Evolutionary conservation across 1,140 invertebrate species (phyloP), one percentile per base, ranked within the genome.

Genomic region (Ganaspis sp.): DNA sequence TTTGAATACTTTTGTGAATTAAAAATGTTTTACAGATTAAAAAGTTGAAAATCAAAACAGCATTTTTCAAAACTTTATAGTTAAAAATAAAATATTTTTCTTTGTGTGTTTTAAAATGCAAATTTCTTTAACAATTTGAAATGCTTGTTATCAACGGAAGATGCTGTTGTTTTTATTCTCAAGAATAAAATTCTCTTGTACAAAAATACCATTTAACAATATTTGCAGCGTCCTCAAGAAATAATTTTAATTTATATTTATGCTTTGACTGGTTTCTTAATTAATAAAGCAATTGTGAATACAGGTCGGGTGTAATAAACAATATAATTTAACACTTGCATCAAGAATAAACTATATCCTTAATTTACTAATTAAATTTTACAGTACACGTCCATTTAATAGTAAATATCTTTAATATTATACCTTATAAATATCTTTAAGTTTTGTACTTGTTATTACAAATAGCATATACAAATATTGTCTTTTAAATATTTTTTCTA

Each of bases 201-300:
- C 45, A 49, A n/a, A 49, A 49, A 49, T 49, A 49, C 45, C 45
- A 49, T 8, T 49, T 49, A 49, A 49, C 45, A 49, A 49, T 49
- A 49, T 45, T n/a, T 45, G 12, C 40, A 17, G 8, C 45, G 40
- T 17, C 15, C 8, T 49, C 5, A 8, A 49, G 45, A 49, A 49
- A 49, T 49, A 49, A 49, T 49, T 49, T 49, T 17, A 49, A 49
- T 15, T n/a, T 49, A 49, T 49, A 49, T n/a, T 49, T n/a, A n/a
- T 49, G 45, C 45, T 49, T 49, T 49, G 5, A 49, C 45, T 49
- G 45, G 45, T 49, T 49, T 49, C n/a, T 49, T 49, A 49, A 49
- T 49, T 49, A 49, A 49, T 49, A n/a, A 49, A 49, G 45, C 17
- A 49, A 49, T 49, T 49, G 45, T 49, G n/a, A 49, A 49, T 49